Percentiles rank a stretch among this genome's conserved stretches.
These are phyloP conservation scores for Lagothrix lagotricha DNA, from an alignment of 2,797 vertebrate species.

Conservation along the genomic window DNA sequence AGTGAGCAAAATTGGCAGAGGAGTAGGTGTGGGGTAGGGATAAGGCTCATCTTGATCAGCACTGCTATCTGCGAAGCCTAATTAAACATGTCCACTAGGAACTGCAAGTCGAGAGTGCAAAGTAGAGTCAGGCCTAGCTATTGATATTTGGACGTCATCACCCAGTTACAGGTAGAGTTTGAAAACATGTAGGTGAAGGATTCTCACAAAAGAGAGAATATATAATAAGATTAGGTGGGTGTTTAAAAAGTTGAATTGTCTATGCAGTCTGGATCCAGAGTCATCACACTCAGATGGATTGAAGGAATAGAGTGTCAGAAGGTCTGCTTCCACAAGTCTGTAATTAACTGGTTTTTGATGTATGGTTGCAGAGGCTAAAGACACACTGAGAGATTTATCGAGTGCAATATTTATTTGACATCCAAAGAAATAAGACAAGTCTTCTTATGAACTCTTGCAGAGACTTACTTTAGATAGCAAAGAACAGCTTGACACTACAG, in stretches of 20 bases:
- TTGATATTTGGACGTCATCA: not conserved
- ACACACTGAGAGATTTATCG: slow-evolving; percentile 15
- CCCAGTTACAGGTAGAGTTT: not conserved
- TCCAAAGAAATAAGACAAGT: not conserved
- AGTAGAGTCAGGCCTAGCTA: not conserved
- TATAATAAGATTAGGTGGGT: not conserved
- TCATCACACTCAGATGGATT: not conserved
- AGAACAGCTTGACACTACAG: not conserved
- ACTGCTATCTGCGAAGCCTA: not conserved
- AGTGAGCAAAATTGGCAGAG: not conserved
- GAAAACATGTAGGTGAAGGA: not conserved
- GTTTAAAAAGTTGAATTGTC: not conserved
- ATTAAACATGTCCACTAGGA: not conserved
- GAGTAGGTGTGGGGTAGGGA: not conserved
- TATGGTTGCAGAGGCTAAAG: not conserved
- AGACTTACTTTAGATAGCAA: slow-evolving; percentile 31
- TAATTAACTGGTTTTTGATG: slow-evolving; percentile 12
- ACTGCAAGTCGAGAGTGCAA: not conserved
- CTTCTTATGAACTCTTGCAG: slow-evolving; percentile 19
- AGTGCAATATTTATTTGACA: slow-evolving; percentile 44
- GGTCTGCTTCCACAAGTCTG: not conserved
- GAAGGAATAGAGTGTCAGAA: not conserved
- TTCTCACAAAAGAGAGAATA: not conserved
- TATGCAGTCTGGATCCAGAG: not conserved
- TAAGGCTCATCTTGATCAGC: not conserved